Conservation (phyloP, 2,888 invertebrate genomes). For the Caenorhabditis auriculariae region DNA sequence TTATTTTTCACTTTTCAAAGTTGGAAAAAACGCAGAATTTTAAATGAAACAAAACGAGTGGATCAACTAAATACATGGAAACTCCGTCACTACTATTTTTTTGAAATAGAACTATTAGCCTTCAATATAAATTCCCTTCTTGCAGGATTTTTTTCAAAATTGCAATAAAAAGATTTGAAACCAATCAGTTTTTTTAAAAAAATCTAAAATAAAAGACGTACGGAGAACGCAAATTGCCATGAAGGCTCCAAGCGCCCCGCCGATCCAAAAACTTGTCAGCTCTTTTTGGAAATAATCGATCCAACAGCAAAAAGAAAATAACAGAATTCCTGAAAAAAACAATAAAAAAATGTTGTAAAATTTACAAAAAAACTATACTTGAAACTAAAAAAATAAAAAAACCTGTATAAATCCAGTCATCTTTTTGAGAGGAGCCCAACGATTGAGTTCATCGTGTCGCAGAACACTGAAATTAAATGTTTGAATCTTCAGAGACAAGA, state of each 20-base stretch:
- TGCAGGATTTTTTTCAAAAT: too few species aligned
- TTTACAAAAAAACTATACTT: background rate
- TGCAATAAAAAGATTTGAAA: too few species aligned
- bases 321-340: conserved; percentile 12
- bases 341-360: background rate
- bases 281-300: conserved; percentile 6
- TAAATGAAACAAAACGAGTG: too few species aligned
- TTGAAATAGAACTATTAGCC: too few species aligned
- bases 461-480: too few species aligned
- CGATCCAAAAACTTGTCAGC: conserved; percentile 11
- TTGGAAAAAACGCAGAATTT: too few species aligned
- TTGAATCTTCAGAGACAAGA: background rate
- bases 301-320: conserved; percentile 23
- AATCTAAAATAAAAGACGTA: conserved; percentile 3
- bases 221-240: conserved; percentile 43
- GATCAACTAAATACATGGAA: too few species aligned
- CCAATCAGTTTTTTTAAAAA: too few species aligned
- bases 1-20: too few species aligned
- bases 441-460: conserved; percentile 14
- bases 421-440: conserved; percentile 33
- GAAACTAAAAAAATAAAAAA: background rate
- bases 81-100: too few species aligned
- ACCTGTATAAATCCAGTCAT: conserved; percentile 49
- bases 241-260: conserved; percentile 51
- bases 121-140: too few species aligned